Conservation (phyloP, 2,888 invertebrate genomes). For the Lydus trimaculatus region DNA sequence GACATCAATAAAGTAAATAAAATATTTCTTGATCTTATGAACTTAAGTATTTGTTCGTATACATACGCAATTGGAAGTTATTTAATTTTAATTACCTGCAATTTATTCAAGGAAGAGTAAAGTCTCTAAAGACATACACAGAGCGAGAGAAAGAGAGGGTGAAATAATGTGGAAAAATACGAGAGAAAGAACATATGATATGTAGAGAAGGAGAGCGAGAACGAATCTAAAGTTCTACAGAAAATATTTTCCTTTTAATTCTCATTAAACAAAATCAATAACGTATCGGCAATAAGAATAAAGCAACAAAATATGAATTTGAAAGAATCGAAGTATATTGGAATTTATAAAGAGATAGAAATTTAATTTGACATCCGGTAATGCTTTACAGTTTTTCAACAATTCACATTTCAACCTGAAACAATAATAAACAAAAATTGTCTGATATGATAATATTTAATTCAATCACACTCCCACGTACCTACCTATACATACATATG, state of each 20-base stretch:
- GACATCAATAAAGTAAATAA: conserved; percentile 24
- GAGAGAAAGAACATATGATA: not conserved
- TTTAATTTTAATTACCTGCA: conserved; percentile 40
- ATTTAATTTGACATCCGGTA: conserved; percentile 18
- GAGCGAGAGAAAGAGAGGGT: not conserved
- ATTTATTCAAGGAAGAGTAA: conserved; percentile 19
- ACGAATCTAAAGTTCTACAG: conserved; percentile 18
- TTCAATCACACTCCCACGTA: conserved; percentile 11
- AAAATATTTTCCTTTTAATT: conserved; percentile 41
- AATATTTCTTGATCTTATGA: conserved; percentile 21
- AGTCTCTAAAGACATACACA: not conserved
- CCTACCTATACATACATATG: not conserved
- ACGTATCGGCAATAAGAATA: conserved; percentile 31
- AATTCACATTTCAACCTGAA: not conserved
- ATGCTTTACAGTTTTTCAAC: not conserved
- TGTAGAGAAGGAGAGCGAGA: not conserved
- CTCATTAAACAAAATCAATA: conserved; percentile 41
- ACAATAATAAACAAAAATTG: not conserved
- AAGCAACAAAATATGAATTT: conserved; percentile 28
- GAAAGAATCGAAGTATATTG: conserved; percentile 19
- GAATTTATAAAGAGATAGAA: conserved; percentile 28
- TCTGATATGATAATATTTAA: not conserved
- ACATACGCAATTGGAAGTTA: conserved; percentile 38
- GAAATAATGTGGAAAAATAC: not conserved
- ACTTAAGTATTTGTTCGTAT: conserved; percentile 34